These are phyloP conservation scores for Rousettus leschenaultii DNA, from an alignment of 2,113 vertebrate species.

Conservation along the genomic window DNA sequence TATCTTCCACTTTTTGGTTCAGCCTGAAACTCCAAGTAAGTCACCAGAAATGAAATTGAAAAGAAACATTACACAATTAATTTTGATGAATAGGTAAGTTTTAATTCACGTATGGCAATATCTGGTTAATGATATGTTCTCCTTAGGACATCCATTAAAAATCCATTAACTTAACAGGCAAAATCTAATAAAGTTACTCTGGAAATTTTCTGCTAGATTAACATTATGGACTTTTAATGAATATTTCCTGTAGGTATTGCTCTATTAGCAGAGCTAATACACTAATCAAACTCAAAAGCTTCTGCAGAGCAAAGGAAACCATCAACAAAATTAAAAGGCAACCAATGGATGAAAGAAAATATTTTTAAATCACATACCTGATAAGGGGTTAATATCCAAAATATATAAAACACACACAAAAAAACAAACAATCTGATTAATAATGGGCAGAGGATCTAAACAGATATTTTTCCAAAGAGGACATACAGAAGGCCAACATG, in stretches of 20 bases:
- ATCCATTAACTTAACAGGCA: conserved; percentile 83
- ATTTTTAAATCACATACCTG: background rate
- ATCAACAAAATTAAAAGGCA: background rate
- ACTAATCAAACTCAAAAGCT: conserved; percentile 74
- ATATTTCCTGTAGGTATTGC: conserved; percentile 79
- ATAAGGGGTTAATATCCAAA: background rate
- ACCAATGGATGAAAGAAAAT: background rate
- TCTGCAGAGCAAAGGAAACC: background rate
- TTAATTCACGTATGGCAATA: conserved; percentile 81
- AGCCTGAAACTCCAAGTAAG: conserved; percentile 76
- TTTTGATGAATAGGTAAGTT: conserved; percentile 80
- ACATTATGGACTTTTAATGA: conserved; percentile 82
- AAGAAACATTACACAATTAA: conserved; percentile 80
- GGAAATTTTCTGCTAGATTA: conserved; percentile 84
- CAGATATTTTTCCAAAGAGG: background rate
- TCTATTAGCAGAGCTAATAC: conserved; percentile 77
- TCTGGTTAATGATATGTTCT: conserved; percentile 82
- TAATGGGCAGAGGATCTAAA: background rate
- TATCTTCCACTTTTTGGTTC: conserved; percentile 67
- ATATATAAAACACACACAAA: background rate
- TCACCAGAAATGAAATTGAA: conserved; percentile 75
- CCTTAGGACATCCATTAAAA: conserved; percentile 85
- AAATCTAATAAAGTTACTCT: conserved; percentile 83
- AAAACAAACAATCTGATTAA: background rate
- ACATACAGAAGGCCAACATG: background rate